These are phyloP conservation scores for Pampus argenteus DNA, from an alignment of 2,797 vertebrate species.

Conservation along the genomic window DNA sequence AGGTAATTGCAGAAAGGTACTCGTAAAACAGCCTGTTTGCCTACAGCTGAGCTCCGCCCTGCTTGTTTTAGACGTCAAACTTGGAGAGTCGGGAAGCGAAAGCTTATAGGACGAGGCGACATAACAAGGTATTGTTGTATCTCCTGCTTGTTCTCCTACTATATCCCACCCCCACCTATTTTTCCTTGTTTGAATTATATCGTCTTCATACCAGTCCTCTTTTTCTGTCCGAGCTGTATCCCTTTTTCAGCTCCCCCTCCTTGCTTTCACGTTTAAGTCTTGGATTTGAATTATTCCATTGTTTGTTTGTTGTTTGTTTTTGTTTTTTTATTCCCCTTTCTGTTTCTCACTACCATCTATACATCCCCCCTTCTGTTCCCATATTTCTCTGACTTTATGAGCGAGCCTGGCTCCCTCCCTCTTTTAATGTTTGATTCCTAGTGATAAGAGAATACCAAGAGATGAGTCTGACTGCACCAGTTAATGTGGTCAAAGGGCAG, in stretches of 20 bases:
- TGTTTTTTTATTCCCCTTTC: constrained; percentile 2
- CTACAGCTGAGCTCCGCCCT: constrained; percentile 69
- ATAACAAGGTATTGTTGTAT: neutral
- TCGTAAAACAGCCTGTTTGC: constrained; percentile 87
- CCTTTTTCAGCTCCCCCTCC: neutral
- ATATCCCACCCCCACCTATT: neutral
- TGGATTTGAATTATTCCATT: constrained; percentile 15
- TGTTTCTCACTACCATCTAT: constrained; percentile 45
- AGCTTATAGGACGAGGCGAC: constrained; percentile 29
- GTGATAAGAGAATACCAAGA: constrained; percentile 80
- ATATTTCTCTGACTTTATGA: constrained; percentile 77
- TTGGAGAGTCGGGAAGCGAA: constrained; percentile 41
- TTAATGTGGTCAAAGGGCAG: constrained; percentile 89
- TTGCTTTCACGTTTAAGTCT: constrained; percentile 1
- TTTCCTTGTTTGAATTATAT: neutral
- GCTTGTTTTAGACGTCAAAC: constrained; percentile 43
- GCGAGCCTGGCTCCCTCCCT: constrained; percentile 68
- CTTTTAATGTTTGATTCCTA: constrained; percentile 85
- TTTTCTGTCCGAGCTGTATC: neutral
- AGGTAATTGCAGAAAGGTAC: constrained; percentile 83
- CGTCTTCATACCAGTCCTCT: neutral
- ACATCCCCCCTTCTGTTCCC: constrained; percentile 19
- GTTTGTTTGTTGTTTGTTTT: too few relatives aligned
- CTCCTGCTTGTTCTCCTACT: neutral
- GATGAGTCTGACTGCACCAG: constrained; percentile 75